These are phyloP conservation scores for Cryptoblepharus egeriae DNA, from an alignment of 2,797 vertebrate genomes.

Conservation along the genomic window DNA sequence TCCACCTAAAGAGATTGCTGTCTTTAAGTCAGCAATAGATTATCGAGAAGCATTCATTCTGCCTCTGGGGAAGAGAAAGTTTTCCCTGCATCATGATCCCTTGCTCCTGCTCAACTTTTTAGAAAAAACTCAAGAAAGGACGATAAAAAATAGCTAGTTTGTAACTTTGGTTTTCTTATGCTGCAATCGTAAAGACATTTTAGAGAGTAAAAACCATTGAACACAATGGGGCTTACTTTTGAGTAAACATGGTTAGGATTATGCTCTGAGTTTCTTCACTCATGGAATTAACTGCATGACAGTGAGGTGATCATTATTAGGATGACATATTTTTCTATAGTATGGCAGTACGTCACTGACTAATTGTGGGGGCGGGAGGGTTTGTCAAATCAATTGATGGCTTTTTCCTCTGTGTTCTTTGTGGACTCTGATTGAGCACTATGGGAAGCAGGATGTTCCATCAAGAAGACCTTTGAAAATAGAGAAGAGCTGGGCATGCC, in stretches of 20 bases:
- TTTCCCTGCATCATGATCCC: neutral
- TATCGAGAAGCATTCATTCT: neutral
- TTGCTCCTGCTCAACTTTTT: neutral
- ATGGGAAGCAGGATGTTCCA: neutral
- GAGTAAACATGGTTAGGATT: too few species aligned
- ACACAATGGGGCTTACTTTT: too few species aligned
- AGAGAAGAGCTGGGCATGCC: too few species aligned
- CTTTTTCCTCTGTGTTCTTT: neutral
- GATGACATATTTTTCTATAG: too few species aligned
- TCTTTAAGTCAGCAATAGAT: fast-evolving
- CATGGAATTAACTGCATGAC: neutral
- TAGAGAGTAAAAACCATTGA: too few species aligned
- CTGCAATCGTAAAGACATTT: too few species aligned
- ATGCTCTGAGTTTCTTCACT: neutral
- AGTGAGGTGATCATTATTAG: neutral
- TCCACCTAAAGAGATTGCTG: neutral
- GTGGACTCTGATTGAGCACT: too few species aligned
- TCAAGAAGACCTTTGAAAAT: too few species aligned
- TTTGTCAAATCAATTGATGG: too few species aligned
- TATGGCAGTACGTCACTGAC: neutral
- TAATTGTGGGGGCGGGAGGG: neutral
- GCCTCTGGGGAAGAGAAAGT: too few species aligned
- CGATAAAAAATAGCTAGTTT: neutral
- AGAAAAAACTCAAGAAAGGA: neutral
- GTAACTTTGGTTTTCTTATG: neutral